Evolutionary conservation across 2,113 vertebrate genomes (phyloP).

Genomic region (Micronisus gabar): DNA sequence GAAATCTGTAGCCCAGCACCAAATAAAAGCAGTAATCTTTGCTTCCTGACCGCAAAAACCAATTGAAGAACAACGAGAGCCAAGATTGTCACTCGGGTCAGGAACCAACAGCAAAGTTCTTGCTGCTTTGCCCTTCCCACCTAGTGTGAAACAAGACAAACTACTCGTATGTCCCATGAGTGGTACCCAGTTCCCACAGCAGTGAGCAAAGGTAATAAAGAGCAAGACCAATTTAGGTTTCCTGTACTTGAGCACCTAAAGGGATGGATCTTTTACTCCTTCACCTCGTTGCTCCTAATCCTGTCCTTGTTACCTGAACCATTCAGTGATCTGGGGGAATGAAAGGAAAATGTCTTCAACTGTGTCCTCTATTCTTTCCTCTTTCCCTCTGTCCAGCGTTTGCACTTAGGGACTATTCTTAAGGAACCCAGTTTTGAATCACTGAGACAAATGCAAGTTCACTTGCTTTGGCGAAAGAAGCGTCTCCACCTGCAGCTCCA

Average conservation of each 20-base stretch:
- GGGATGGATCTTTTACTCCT: background rate
- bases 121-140: background rate
- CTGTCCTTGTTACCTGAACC: background rate
- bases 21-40: background rate
- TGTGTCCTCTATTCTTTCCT: background rate
- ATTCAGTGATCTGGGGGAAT: background rate
- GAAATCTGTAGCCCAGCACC: background rate
- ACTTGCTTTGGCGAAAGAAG: background rate
- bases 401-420: background rate
- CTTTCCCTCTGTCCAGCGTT: background rate
- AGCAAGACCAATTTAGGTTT: background rate
- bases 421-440: background rate
- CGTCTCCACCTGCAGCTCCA: background rate
- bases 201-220: background rate
- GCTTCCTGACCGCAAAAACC: background rate
- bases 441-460: background rate
- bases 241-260: background rate
- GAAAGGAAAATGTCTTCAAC: background rate
- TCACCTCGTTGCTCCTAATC: background rate
- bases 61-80: background rate
- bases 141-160: background rate
- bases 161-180: accelerated
- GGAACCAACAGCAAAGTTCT: background rate
- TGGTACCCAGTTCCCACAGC: background rate
- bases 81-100: background rate